A percentile compares a stretch with the other conserved stretches of the same genome.
These are phyloP conservation scores for Nothocercus julius DNA, from an alignment of 2,113 vertebrate species.

Conservation along the genomic window DNA sequence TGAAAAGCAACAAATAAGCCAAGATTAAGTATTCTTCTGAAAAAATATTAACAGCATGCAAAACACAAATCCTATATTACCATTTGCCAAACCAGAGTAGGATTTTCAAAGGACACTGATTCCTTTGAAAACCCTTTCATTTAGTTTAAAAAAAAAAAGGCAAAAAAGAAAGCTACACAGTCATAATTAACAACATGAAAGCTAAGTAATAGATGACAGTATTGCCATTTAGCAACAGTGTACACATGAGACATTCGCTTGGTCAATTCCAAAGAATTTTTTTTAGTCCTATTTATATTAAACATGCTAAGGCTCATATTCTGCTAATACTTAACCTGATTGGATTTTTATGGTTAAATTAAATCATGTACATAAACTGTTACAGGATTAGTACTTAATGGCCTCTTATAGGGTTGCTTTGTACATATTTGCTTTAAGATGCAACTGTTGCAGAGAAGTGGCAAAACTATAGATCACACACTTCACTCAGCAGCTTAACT, in stretches of 20 bases:
- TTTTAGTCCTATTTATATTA: neutral
- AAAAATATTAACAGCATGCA: constrained; percentile 30
- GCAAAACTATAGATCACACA: constrained; percentile 70
- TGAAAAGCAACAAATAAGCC: neutral
- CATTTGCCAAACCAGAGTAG: neutral
- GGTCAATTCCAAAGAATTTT: neutral
- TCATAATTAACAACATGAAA: constrained; percentile 33
- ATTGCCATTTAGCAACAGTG: constrained; percentile 74
- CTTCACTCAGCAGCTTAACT: constrained; percentile 71
- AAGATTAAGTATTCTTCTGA: neutral
- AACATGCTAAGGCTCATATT: neutral
- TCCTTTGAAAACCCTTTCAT: constrained; percentile 62
- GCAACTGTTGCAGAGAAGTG: constrained; percentile 46
- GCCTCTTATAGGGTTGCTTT: neutral
- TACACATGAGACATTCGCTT: neutral
- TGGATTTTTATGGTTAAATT: neutral
- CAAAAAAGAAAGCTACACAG: constrained; percentile 25
- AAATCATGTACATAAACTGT: neutral
- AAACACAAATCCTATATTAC: constrained; percentile 11
- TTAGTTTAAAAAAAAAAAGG: neutral
- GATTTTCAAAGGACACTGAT: constrained; percentile 46
- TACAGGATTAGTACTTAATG: neutral
- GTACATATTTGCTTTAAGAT: neutral
- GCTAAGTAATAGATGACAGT: constrained; percentile 20
- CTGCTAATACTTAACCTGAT: neutral